A percentile compares a stretch with the other conserved stretches of the same genome.
Conservation (phyloP, 2,797 vertebrate genomes). For the Acipenser transmontanus region DNA sequence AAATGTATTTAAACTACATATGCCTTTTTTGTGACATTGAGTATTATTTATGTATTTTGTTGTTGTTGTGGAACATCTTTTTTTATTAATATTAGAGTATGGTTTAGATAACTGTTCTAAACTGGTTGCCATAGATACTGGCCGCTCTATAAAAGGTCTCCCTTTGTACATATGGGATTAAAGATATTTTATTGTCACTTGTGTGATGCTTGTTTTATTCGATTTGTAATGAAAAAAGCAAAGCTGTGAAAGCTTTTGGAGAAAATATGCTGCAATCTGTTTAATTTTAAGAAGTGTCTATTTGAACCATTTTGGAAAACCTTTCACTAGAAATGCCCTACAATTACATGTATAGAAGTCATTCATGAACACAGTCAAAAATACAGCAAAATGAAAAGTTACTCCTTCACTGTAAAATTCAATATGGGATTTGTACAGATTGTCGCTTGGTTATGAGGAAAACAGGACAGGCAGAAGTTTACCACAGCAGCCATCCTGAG, state of each 20-base stretch:
- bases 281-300: background rate
- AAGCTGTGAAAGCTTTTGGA: background rate
- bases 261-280: background rate
- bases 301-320: too few species aligned
- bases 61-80: background rate
- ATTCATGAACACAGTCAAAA: too few species aligned
- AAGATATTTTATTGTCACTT: slow-evolving; percentile 24
- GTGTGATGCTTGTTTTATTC: slow-evolving; percentile 26
- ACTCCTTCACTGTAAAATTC: too few species aligned
- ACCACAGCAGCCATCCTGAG: too few species aligned
- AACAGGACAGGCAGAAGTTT: too few species aligned
- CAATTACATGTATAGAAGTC: too few species aligned
- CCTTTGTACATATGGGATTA: slow-evolving; percentile 20
- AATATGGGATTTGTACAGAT: too few species aligned
- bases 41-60: background rate
- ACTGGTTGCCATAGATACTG: slow-evolving; percentile 30
- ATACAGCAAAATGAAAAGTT: too few species aligned
- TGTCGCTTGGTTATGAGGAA: too few species aligned
- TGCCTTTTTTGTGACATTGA: background rate
- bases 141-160: slow-evolving; percentile 23
- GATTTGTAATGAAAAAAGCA: slow-evolving; percentile 12
- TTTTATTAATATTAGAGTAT: slow-evolving; percentile 17
- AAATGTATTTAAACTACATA: background rate
- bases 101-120: slow-evolving; percentile 21
- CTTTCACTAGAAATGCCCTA: too few species aligned